These are phyloP conservation scores for Luidia sarsii DNA, from an alignment of 53 echinoderm and acorn worm genomes.

Conservation along the genomic window DNA sequence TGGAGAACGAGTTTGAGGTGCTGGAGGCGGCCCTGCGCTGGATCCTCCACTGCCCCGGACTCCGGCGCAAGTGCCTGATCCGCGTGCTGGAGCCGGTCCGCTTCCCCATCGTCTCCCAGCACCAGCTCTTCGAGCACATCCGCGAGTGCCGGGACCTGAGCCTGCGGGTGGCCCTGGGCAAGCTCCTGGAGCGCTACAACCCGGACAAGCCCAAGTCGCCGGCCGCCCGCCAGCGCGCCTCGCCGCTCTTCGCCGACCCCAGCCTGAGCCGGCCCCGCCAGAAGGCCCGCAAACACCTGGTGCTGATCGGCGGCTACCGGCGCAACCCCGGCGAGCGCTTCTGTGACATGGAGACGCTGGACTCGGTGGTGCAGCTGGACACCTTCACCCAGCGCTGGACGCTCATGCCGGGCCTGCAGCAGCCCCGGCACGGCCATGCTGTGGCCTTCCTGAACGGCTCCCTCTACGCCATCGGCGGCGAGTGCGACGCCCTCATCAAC, in stretches of 20 bases:
- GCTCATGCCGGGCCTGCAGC: conserved; percentile 66
- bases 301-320: conserved; percentile 88
- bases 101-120: conserved; percentile 77
- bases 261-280: conserved; percentile 60
- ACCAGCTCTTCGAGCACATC: conserved; percentile 74
- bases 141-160: conserved; percentile 79
- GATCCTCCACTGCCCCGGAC: conserved; percentile 72
- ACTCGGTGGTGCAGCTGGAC: conserved; percentile 73
- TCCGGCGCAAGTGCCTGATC: conserved; percentile 65
- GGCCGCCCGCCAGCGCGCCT: neutral
- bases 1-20: conserved; percentile 91
- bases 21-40: conserved; percentile 82
- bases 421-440: conserved; percentile 78
- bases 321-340: conserved; percentile 71
- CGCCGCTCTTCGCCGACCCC: neutral
- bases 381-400: conserved; percentile 86
- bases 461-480: conserved; percentile 87
- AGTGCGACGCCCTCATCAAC: conserved; percentile 83
- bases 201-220: conserved; percentile 59
- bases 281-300: conserved; percentile 79
- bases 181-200: conserved; percentile 80
- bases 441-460: conserved; percentile 71
- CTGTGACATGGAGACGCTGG: conserved; percentile 71
- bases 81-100: conserved; percentile 74
- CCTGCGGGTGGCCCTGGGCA: conserved; percentile 75